Percentiles rank a stretch among this genome's conserved stretches.
Evolutionary conservation across 2,797 vertebrate species (phyloP).

Genomic region (Eremophila alpestris): DNA sequence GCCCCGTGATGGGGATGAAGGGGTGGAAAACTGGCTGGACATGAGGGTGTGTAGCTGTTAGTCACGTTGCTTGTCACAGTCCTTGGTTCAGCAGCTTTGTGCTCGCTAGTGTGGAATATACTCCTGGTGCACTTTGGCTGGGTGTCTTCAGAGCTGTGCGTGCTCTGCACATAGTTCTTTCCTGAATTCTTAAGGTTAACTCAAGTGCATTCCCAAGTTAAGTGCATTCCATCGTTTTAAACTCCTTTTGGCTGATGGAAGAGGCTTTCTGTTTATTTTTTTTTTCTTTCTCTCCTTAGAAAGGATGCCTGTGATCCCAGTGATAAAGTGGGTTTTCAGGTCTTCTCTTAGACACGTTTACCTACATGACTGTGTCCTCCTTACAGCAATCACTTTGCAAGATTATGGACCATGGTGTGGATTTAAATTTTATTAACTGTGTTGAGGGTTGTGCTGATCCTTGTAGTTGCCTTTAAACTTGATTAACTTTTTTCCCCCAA

Average conservation of each 20-base stretch:
- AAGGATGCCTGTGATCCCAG: neutral
- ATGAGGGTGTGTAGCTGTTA: neutral
- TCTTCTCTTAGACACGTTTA: slow-evolving; percentile 5
- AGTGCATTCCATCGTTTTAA: neutral
- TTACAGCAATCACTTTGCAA: neutral
- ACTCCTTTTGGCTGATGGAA: neutral
- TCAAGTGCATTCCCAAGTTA: neutral
- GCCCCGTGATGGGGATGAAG: neutral
- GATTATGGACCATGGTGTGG: neutral
- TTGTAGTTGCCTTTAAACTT: neutral
- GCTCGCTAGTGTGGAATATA: neutral
- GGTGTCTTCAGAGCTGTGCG: neutral
- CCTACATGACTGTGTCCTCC: neutral
- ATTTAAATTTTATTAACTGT: neutral
- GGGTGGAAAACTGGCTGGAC: neutral
- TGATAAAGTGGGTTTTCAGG: slow-evolving; percentile 32
- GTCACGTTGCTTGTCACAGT: neutral
- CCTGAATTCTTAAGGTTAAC: neutral
- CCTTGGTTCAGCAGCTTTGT: neutral
- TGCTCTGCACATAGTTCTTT: neutral
- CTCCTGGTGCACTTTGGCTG: neutral
- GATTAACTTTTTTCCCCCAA: rapidly evolving
- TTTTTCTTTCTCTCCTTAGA: neutral
- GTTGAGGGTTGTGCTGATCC: neutral
- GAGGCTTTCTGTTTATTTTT: neutral